Conservation (phyloP, 2,888 invertebrate genomes). For the Eremobia ochroleuca region DNA sequence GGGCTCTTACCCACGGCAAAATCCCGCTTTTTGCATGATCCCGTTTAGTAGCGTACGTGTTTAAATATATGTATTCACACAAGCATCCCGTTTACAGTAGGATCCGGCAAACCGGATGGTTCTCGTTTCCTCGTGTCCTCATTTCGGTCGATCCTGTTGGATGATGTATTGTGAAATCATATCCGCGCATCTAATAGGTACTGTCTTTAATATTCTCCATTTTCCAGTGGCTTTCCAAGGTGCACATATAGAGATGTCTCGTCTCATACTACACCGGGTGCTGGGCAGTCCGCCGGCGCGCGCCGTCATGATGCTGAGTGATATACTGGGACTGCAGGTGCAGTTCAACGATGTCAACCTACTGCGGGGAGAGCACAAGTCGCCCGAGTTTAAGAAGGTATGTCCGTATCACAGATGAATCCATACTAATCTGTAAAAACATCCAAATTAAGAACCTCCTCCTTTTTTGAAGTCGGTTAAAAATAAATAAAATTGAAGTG, state of each 20-base stretch:
- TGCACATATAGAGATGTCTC: conserved; percentile 62
- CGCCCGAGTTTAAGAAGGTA: conserved; percentile 71
- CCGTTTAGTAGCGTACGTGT: too few species aligned
- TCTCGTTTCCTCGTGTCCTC: too few species aligned
- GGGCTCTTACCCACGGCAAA: too few species aligned
- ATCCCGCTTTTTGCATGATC: too few species aligned
- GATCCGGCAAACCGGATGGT: too few species aligned
- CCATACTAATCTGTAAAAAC: background rate
- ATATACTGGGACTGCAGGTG: conserved; percentile 69
- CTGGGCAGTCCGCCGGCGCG: conserved; percentile 75
- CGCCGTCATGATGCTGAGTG: conserved; percentile 74
- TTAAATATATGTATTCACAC: too few species aligned
- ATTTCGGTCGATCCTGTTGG: too few species aligned
- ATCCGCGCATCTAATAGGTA: background rate
- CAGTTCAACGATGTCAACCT: conserved; percentile 73
- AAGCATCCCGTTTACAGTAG: too few species aligned
- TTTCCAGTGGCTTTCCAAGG: conserved; percentile 3
- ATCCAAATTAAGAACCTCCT: too few species aligned
- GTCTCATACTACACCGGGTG: conserved; percentile 71
- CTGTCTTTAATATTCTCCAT: background rate
- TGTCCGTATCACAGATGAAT: background rate
- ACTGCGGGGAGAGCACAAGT: conserved; percentile 68
- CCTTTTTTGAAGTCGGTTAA: too few species aligned
- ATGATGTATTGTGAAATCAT: background rate
- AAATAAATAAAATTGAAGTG: too few species aligned